Base-by-base conservation (phyloP, 2,888 invertebrate genomes). In the Notodonta dromedarius region DNA sequence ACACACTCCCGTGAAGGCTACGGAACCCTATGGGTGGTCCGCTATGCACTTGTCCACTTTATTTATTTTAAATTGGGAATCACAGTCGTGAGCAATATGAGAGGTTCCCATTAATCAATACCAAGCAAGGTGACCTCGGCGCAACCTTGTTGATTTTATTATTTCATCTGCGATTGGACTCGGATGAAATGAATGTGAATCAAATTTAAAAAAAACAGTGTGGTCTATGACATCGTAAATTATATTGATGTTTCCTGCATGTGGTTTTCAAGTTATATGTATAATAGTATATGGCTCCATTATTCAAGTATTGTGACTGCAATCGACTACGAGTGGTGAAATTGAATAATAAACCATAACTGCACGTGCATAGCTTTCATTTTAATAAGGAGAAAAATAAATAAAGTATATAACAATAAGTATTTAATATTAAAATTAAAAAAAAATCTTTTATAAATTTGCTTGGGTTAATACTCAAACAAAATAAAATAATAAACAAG, bases 61-160 rank as follows among this genome's bases (percentile, higher is more conserved):
- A 24, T 24, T 24, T 24, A 24, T 24, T 78, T 78, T 83, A 71
- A 71, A 73, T 74, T 75, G 75, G 79, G 78, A 79, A 76, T 80
- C 77, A 72, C 65, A 75, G 70, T 78, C 79, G 80, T 85, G 81
- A 83, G 60, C 70, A 81, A 75, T 74, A 78, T 71, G 84, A 74
- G 80, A 82, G 69, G 60, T 78, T 78, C 73, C 71, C 81, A 88
- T 90, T 87, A 88, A 90, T 90, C 89, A 89, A 84, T 83, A 81
- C 71, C 77, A 79, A 62, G 76, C 85, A 82, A 88, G 87, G 87
- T 84, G 77, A 82, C 79, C 75, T 57, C 50, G 65, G 14, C 59
- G 62, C 66, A 77, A 73, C 88, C 86, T 88, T 88, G 83, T 74
- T 70, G 77, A 74, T 77, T 24, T 81, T 75, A 70, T 73, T 73